Conservation (phyloP, 2,797 vertebrate genomes). For the Pangasius sanitwongsei region DNA sequence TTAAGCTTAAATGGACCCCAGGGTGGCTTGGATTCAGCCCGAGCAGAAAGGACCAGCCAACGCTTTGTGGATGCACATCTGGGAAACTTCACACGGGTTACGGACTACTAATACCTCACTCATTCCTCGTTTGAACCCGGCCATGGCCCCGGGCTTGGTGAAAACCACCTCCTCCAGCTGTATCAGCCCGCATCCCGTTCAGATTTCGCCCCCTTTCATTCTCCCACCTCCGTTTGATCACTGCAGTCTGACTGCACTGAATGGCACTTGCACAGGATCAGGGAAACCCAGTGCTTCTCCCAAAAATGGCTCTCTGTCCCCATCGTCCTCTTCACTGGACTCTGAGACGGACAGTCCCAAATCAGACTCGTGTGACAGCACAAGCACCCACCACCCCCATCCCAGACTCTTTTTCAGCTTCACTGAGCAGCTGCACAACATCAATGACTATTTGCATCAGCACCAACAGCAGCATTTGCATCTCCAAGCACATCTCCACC, state of each 20-base stretch:
- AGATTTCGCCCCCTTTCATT: slow-evolving; percentile 33
- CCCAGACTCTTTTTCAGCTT: slow-evolving; percentile 47
- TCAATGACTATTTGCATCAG: slow-evolving; percentile 64
- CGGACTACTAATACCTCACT: slow-evolving; percentile 69
- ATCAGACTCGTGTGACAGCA: slow-evolving; percentile 66
- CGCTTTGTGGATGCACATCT: slow-evolving; percentile 97
- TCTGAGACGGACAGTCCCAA: slow-evolving; percentile 83
- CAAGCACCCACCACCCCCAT: slow-evolving; percentile 46
- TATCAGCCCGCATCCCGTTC: slow-evolving; percentile 56
- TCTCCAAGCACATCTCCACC: slow-evolving; percentile 56
- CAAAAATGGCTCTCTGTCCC: slow-evolving; percentile 79
- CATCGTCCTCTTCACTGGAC: slow-evolving; percentile 84
- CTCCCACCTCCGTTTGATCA: slow-evolving; percentile 57
- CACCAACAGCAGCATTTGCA: slow-evolving; percentile 39
- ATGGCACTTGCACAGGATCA: slow-evolving; percentile 66
- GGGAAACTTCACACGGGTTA: slow-evolving; percentile 92
- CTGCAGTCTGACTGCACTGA: slow-evolving; percentile 61
- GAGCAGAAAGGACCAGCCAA: slow-evolving; percentile 98
- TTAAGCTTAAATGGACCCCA: slow-evolving; percentile 92
- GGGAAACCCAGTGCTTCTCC: slow-evolving; percentile 71
- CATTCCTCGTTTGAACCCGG: slow-evolving; percentile 67
- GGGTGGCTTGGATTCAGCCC: slow-evolving; percentile 96
- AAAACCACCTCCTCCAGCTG: slow-evolving; percentile 72
- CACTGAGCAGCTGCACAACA: slow-evolving; percentile 64
- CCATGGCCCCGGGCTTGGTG: slow-evolving; percentile 58